Evolutionary conservation across 2,113 vertebrate species (phyloP), one percentile per base, ranked within the genome.

Genomic region (Carassius carassius): DNA sequence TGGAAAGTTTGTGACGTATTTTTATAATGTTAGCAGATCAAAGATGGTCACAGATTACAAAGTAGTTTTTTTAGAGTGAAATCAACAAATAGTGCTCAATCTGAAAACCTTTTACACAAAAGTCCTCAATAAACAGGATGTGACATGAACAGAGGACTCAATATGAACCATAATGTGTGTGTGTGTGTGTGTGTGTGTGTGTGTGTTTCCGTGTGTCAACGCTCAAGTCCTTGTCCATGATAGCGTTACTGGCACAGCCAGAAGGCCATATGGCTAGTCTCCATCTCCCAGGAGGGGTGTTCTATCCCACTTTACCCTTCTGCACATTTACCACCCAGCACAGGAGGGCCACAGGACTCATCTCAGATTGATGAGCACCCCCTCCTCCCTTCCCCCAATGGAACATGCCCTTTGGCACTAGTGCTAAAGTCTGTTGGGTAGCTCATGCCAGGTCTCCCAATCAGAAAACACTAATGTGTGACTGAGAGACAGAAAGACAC

Each of bases 181-280:
- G 32, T 32, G 35, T 29, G 65, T 49, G 74, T 69, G 82, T 54
- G 23, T 69, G 32, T 32, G 35, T 29, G 65, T 73, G 63, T 29
- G 73, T 23, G 10, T 82, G 75, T 79, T 60, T 77, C 44, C 13
- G 72, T 84, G 84, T 73, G 85, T 62, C 58, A 85, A 78, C 29
- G 49, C 86, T 80, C 69, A 65, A 85, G 83, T 79, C 87, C 84
- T 86, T 84, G 86, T 87, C 91, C 88, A 88, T 85, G 84, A 82
- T 84, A 86, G 65, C 85, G 44, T 74, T 78, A 77, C 87, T 92
- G 91, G 91, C 89, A 90, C 77, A 83, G 65, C 83, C 81, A 87
- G 62, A 29, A 69, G 88, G 87, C 90, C 89, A 90, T 92, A 90
- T 92, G 89, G 90, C 89, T 88, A 84, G 85, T 89, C 88, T 85